phyloP scores from a whole-genome alignment of 1,140 invertebrate species.

The Drosophila nigrodunni region DNA sequence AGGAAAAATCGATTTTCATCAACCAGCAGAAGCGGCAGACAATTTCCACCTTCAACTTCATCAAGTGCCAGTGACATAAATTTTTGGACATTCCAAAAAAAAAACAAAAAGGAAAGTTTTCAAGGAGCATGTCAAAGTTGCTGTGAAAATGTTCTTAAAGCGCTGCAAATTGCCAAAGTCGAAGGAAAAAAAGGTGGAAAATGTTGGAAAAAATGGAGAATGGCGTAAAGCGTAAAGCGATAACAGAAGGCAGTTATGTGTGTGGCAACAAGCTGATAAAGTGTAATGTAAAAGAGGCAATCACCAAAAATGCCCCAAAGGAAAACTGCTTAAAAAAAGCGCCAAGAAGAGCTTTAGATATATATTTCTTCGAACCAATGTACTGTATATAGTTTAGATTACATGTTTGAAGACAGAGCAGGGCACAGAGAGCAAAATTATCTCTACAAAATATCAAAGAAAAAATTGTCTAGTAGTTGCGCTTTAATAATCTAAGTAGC shows the following conservation, averaged over 20 bases:
- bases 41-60: conserved; percentile 11
- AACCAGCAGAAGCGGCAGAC: conserved; percentile 12
- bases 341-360: conserved; percentile 3
- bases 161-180: conserved; percentile 27
- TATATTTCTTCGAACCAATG: conserved; percentile 2
- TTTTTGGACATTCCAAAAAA: background rate
- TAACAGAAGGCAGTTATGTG: conserved; percentile 27
- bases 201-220: background rate
- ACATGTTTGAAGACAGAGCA: background rate
- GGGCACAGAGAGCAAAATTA: too few species aligned
- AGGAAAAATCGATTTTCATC: conserved; percentile 47
- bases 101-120: conserved; percentile 27
- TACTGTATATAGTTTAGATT: conserved; percentile 23
- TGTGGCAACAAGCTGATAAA: conserved; percentile 54
- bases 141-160: conserved; percentile 48
- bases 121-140: conserved; percentile 3
- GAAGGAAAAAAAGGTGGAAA: conserved; percentile 13
- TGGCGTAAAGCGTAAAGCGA: background rate
- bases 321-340: conserved; percentile 21
- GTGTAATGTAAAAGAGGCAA: conserved; percentile 34
- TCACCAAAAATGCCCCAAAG: background rate
- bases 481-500: background rate
- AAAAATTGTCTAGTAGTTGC: background rate
- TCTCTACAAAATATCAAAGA: too few species aligned
- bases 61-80: conserved; percentile 45